These are phyloP conservation scores for Odiellus spinosus DNA, from an alignment of 2,888 invertebrate species.

Conservation along the genomic window DNA sequence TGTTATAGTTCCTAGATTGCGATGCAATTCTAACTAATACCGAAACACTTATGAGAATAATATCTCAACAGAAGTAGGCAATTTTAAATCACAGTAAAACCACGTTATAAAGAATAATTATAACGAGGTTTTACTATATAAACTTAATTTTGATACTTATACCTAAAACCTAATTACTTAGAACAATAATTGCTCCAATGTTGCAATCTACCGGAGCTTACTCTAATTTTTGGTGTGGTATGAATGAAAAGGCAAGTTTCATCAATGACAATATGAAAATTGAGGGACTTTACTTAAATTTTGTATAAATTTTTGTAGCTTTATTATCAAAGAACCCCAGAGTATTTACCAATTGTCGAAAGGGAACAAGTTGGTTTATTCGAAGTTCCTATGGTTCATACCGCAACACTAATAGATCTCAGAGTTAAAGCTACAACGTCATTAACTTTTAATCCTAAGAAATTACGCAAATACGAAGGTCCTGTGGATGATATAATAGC, in stretches of 20 bases:
- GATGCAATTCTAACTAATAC: conserved; percentile 50
- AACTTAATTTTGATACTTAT: too few species aligned
- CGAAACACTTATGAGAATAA: conserved; percentile 9
- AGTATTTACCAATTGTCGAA: conserved; percentile 63
- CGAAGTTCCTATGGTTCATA: conserved; percentile 78
- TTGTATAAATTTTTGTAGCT: conserved; percentile 23
- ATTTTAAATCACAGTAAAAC: too few species aligned
- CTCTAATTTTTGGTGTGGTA: conserved; percentile 93
- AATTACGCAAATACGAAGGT: conserved; percentile 45
- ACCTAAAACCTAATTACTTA: too few species aligned
- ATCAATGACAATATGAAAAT: background rate
- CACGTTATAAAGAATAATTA: conserved; percentile 44
- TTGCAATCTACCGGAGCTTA: conserved; percentile 69
- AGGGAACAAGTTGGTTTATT: conserved; percentile 49
- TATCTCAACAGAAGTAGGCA: conserved; percentile 15
- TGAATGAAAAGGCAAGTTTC: conserved; percentile 45
- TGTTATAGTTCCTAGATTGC: conserved; percentile 58
- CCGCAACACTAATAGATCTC: conserved; percentile 64
- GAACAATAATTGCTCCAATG: conserved; percentile 59
- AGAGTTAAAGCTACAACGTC: conserved; percentile 39
- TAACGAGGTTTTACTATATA: too few species aligned
- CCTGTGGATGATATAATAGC: conserved; percentile 82
- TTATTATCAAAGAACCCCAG: conserved; percentile 63
- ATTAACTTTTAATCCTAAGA: conserved; percentile 55
- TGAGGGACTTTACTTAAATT: too few species aligned